These are phyloP conservation scores for Scatophagus argus DNA, from an alignment of 2,113 vertebrate species.

Conservation along the genomic window DNA sequence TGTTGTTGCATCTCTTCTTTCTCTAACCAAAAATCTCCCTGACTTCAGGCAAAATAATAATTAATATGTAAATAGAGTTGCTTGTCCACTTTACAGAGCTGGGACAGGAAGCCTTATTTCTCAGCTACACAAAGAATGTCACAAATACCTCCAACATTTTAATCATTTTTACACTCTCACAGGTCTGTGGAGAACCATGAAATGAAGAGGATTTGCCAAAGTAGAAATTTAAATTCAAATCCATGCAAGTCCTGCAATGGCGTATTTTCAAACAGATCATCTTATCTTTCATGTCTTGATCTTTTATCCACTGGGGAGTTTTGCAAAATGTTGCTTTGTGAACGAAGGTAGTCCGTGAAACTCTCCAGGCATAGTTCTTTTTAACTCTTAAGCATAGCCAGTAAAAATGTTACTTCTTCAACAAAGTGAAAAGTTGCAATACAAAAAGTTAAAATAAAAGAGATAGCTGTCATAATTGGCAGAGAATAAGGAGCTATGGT, in stretches of 20 bases:
- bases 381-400: conserved; percentile 6
- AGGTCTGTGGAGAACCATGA: conserved; percentile 5
- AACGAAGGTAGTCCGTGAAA: neutral
- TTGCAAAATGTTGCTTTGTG: neutral
- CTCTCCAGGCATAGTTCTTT: neutral
- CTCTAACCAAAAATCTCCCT: neutral
- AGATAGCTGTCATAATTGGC: conserved; percentile 23
- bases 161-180: conserved; percentile 15
- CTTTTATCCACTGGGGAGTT: conserved; percentile 26
- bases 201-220: conserved; percentile 28
- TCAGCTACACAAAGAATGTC: conserved; percentile 9
- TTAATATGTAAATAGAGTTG: conserved; percentile 31
- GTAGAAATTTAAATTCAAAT: conserved; percentile 8
- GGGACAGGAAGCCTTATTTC: conserved; percentile 2
- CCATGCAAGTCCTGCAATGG: conserved; percentile 19
- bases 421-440: neutral
- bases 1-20: neutral
- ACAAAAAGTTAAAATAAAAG: conserved; percentile 1
- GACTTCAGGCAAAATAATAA: conserved; percentile 13
- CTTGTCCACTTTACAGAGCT: conserved; percentile 4
- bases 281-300: conserved; percentile 34
- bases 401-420: neutral
- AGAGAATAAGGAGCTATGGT: conserved; percentile 25
- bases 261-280: conserved; percentile 26
- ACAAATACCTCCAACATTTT: conserved; percentile 17